These are phyloP conservation scores for Sarcophaga bullata DNA, from an alignment of 1,140 invertebrate genomes.

Conservation along the genomic window DNA sequence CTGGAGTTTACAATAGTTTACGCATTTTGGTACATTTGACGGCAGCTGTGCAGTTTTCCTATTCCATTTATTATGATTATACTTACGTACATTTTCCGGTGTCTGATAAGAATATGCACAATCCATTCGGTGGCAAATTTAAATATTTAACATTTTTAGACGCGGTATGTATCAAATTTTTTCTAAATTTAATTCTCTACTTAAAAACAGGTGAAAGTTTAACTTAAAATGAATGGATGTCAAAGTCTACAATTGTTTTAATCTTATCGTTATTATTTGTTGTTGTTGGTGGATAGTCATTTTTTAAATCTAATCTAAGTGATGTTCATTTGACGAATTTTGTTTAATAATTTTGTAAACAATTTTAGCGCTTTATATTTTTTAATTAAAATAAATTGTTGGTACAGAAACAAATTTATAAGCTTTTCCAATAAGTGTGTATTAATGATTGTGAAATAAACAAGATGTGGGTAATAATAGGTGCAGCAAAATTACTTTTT, in stretches of 20 bases:
- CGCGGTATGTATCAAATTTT: slow-evolving; percentile 71
- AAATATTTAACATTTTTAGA: slow-evolving; percentile 89
- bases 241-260: slow-evolving; percentile 29
- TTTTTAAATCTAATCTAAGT: not conserved
- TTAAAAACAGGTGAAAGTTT: slow-evolving; percentile 1
- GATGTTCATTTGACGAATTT: no score
- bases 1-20: slow-evolving; percentile 59
- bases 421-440: no score
- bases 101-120: slow-evolving; percentile 63
- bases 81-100: slow-evolving; percentile 73
- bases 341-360: no score
- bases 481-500: no score
- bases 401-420: no score
- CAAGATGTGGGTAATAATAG: no score
- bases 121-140: slow-evolving; percentile 78
- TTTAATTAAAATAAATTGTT: no score
- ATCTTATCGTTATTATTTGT: not conserved
- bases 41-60: slow-evolving; percentile 75
- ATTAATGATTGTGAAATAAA: no score
- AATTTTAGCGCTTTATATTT: no score
- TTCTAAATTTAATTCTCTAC: not conserved
- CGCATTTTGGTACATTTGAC: slow-evolving; percentile 73
- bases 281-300: not conserved
- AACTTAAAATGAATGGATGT: not conserved
- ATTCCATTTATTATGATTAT: slow-evolving; percentile 80